Evolutionary conservation across 2,797 vertebrate genomes (phyloP), one percentile per base, ranked within the genome.

Genomic region (Euphonia xanthogaster): DNA sequence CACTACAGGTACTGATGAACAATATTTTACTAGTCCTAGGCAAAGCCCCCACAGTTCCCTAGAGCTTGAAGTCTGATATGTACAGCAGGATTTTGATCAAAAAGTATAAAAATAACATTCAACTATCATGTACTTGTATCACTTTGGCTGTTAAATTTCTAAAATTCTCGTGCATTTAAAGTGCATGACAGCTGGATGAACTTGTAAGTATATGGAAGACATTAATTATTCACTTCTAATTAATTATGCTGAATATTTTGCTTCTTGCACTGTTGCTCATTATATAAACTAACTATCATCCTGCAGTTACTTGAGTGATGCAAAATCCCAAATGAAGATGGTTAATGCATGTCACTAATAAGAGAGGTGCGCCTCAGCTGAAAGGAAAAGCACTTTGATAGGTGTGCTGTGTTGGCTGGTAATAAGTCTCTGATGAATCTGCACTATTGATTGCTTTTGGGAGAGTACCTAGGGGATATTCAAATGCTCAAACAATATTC

Each of bases 201-300:
- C 48, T 94, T 94, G 28, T 88, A 94, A 93, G 78, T 94, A 74
- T 55, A 95, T 30, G 39, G 35, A 70, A 42, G 39, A 85, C 39
- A 96, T 94, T 96, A 88, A 97, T 96, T 96, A 97, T 96, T 97
- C 31, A 95, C 88, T 86, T 88, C 14, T 60, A 77, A 94, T 87
- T 94, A 97, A 97, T 96, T 97, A 97, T 80, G 61, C 70, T 82
- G 61, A 82, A 82, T 53, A 94, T 88, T 97, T 95, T 91, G 63
- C 42, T 92, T 89, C 86, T 77, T 90, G 86, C 78, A 79, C 61
- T 82, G 89, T 55, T 91, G 63, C 66, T 96, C 30, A 85, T 94
- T 96, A 91, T 93, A 73, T 74, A 96, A 97, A 84, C 57, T 63
- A 95, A 70, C 58, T 65, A 84, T 75, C 33, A 86, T 71, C 28